Evolutionary conservation across 92 coral and sea anemone genomes (phyloP).

Genomic region (Palythoa grandis): DNA sequence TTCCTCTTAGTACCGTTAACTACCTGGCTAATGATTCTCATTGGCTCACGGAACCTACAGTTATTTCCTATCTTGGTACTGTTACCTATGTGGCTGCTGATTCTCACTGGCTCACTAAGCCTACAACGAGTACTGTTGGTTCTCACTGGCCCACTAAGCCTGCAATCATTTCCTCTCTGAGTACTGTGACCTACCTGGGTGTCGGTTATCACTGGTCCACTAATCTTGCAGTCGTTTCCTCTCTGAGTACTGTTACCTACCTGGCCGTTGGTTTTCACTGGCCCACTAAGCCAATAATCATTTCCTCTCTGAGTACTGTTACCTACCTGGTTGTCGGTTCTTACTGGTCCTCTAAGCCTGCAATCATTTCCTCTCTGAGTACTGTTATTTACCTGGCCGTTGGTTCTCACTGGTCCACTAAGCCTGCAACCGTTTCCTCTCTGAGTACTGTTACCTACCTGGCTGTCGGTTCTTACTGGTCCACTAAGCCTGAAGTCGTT

Average conservation of each 20-base stretch:
- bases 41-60: background rate
- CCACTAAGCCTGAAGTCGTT: too few relatives aligned
- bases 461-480: too few relatives aligned
- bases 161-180: background rate
- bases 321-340: too few relatives aligned
- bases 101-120: background rate
- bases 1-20: background rate
- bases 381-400: too few relatives aligned
- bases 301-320: too few relatives aligned
- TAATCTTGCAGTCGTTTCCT: constrained; percentile 9
- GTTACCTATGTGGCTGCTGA: background rate
- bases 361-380: background rate
- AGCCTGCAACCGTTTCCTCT: too few relatives aligned
- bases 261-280: background rate
- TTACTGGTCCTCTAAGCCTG: background rate
- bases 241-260: background rate
- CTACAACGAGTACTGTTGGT: too few relatives aligned
- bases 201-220: too few relatives aligned
- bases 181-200: too few relatives aligned
- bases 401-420: too few relatives aligned
- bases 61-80: background rate
- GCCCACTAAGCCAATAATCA: background rate
- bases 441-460: too few relatives aligned
- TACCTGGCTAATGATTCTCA: background rate
- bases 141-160: background rate